Percentiles rank a stretch among this genome's conserved stretches.
Conservation (phyloP, 2,888 invertebrate species). For the Rutpela maculata region DNA sequence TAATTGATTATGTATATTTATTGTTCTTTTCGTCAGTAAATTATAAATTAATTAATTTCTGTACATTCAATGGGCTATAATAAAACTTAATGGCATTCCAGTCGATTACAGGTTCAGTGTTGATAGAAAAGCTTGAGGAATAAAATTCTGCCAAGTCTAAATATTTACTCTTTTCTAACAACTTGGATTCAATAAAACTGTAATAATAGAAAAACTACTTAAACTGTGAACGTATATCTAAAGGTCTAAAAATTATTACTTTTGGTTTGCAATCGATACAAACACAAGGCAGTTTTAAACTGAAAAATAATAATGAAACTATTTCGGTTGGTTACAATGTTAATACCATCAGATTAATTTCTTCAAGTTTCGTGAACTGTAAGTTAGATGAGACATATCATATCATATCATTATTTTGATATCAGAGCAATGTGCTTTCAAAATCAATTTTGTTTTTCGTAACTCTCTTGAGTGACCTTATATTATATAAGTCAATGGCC, state of each 20-base stretch:
- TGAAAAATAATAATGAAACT: too few species aligned
- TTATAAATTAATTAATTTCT: background rate
- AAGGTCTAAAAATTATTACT: too few species aligned
- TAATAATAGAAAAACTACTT: background rate
- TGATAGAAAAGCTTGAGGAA: background rate
- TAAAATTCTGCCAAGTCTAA: background rate
- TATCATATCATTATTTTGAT: background rate
- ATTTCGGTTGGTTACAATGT: too few species aligned
- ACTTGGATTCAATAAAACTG: background rate
- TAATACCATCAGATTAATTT: background rate
- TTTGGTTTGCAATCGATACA: too few species aligned
- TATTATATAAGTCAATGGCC: background rate
- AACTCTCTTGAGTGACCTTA: background rate
- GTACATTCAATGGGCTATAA: background rate
- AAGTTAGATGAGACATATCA: background rate
- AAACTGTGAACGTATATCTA: background rate
- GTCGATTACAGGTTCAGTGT: background rate
- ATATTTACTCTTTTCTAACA: background rate
- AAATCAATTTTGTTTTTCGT: background rate
- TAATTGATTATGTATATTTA: conserved; percentile 3
- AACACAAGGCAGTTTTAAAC: too few species aligned
- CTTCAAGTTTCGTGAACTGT: background rate
- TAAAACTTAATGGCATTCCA: background rate
- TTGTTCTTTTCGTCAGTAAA: background rate
- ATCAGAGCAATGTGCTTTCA: background rate